Base-by-base conservation (phyloP, 2,888 invertebrate species). In the Achlya flavicornis region DNA sequence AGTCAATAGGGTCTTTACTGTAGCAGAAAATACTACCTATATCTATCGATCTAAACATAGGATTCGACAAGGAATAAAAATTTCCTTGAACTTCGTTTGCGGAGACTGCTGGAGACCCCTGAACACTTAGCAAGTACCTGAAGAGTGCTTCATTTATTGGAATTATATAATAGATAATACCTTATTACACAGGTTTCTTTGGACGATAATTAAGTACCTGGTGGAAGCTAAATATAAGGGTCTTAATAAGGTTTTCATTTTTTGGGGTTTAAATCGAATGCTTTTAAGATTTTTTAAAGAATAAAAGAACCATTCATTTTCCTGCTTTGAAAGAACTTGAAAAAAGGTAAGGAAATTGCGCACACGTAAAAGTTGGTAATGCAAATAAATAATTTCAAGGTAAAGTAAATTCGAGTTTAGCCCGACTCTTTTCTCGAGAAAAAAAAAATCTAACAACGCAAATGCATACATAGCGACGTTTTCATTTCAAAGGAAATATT, bases 391-490 rank as follows among this genome's bases (percentile, higher is more conserved):
- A n/a, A 46, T 46, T 46, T 46, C 46, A 46, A 46, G n/a, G 46
- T 12, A 46, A 46, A n/a, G n/a, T n/a, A 46, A 46, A 46, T 46
- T 46, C 46, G n/a, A 46, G 46, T n/a, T 1, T 2, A 10, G 10
- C 10, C 38, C 2, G 11, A 41, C n/a, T 46, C n/a, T 46, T 46
- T 46, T n/a, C 46, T 46, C 46, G n/a, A 46, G 46, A 46, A 46
- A 43, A 43, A 41, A 41, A 12, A 41, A n/a, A n/a, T n/a, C 41
- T 41, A 12, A 41, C 12, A 12, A 12, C 41, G 41, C n/a, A 46
- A 46, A 46, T n/a, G n/a, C n/a, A n/a, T 46, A 46, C 46, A 46
- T n/a, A 46, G 46, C 41, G 46, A 46, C 46, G 46, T n/a, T n/a
- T 46, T 46, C 46, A 46, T 46, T 46, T 46, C n/a, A n/a, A 10